These are phyloP conservation scores for Halocaridina rubra DNA, from an alignment of 2,888 invertebrate genomes.

Conservation along the genomic window DNA sequence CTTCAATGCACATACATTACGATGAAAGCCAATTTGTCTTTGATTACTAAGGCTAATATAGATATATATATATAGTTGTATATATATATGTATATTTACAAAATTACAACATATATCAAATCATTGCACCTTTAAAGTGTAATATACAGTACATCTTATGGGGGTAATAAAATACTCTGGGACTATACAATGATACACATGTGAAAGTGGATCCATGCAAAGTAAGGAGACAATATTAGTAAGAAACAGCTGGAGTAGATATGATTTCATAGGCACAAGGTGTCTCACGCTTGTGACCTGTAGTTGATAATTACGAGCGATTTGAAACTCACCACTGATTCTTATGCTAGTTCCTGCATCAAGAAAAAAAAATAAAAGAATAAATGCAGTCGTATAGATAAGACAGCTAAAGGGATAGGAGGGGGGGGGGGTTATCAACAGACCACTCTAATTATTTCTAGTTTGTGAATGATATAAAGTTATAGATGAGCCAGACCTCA, in stretches of 20 bases:
- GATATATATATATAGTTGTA: slow-evolving; percentile 18
- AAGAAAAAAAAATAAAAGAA: not conserved
- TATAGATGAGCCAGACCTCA: too few relatives aligned
- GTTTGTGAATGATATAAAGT: too few relatives aligned
- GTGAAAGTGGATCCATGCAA: slow-evolving; percentile 55
- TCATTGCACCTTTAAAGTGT: slow-evolving; percentile 61
- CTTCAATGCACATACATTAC: slow-evolving; percentile 1
- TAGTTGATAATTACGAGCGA: not conserved
- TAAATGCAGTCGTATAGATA: not conserved
- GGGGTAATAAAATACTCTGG: slow-evolving; percentile 61
- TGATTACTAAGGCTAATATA: slow-evolving; percentile 43
- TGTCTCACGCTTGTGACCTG: slow-evolving; percentile 2
- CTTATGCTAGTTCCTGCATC: not conserved
- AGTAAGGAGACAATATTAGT: slow-evolving; percentile 47
- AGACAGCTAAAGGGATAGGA: not conserved
- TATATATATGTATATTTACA: slow-evolving; percentile 25
- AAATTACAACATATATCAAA: slow-evolving; percentile 59
- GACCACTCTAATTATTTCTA: not conserved
- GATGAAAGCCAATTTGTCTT: slow-evolving; percentile 44
- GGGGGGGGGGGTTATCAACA: not conserved
- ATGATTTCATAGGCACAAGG: slow-evolving; percentile 6
- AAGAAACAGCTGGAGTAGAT: slow-evolving; percentile 19
- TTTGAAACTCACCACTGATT: slow-evolving; percentile 2
- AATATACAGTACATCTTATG: slow-evolving; percentile 53
- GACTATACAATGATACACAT: slow-evolving; percentile 58